Evolutionary conservation across 2,113 vertebrate species (phyloP), one percentile per base, ranked within the genome.

Genomic region (Silurus glanis): DNA sequence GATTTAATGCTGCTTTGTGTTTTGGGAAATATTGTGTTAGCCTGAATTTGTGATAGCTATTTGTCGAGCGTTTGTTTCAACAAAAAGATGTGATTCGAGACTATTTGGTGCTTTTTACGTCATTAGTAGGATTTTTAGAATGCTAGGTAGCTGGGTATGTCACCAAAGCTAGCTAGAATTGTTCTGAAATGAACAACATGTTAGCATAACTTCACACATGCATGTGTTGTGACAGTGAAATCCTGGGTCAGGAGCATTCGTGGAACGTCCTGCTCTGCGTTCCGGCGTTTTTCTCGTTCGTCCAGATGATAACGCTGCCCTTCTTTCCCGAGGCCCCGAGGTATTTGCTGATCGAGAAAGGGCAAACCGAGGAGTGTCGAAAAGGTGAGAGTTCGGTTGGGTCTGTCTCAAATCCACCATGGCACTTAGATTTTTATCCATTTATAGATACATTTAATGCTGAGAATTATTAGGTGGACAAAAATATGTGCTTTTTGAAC

Each of bases 271-370:
- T 95, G 59, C 92, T 95, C 16, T 90, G 87, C 71, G 82, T 94
- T 56, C 87, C 94, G 9, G 83, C 87, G 0, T 80, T 89, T 85
- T 91, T 95, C 71, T 90, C 93, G 0, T 12, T 93, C 47, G 28
- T 94, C 87, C 92, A 91, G 76, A 17, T 95, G 7, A 2, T 92
- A 4, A 37, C 59, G 1, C 84, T 95, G 87, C 94, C 93, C 10
- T 92, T 93, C 81, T 89, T 96, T 28, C 95, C 95, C 5, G 95
- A 96, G 16, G 89, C 94, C 3, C 95, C 95, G 62, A 88, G 94
- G 91, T 95, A 95, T 81, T 86, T 94, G 62, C 90, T 95, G 86
- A 95, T 96, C 82, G 95, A 96, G 90, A 94, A 93, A 90, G 88
- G 89, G 8, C 90, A 95, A 5, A 86, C 89, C 0, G 83, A 89